These are phyloP conservation scores for Thomomys bottae DNA, from an alignment of 2,113 vertebrate genomes.

Conservation along the genomic window DNA sequence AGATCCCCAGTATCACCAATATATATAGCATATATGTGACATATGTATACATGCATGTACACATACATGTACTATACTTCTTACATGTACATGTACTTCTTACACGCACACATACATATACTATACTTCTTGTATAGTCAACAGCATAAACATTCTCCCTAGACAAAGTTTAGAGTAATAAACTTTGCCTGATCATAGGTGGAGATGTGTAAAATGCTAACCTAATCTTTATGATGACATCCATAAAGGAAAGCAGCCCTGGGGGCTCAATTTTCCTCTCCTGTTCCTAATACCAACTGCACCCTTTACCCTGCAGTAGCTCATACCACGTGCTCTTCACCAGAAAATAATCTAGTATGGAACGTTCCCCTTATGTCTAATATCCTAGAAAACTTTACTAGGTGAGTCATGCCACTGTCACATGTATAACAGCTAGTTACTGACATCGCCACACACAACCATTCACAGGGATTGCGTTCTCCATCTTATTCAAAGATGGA, in stretches of 20 bases:
- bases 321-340: neutral
- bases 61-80: neutral
- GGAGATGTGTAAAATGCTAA: neutral
- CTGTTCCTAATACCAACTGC: neutral
- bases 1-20: too few relatives aligned
- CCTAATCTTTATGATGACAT: neutral
- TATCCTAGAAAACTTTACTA: neutral
- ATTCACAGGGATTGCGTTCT: neutral
- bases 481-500: neutral
- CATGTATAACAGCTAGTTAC: neutral
- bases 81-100: too few relatives aligned
- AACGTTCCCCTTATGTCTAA: neutral
- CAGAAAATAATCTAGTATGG: conserved; percentile 1
- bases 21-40: too few relatives aligned
- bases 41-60: too few relatives aligned
- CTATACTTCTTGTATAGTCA: neutral
- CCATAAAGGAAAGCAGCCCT: neutral
- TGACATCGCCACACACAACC: neutral
- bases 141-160: neutral
- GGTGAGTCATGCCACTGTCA: neutral
- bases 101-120: neutral
- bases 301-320: neutral
- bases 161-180: neutral
- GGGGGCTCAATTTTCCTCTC: neutral
- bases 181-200: neutral